Percentiles rank a stretch among this genome's conserved stretches.
These are phyloP conservation scores for Drosophila pruinosa DNA, from an alignment of 1,140 invertebrate species.

Conservation along the genomic window DNA sequence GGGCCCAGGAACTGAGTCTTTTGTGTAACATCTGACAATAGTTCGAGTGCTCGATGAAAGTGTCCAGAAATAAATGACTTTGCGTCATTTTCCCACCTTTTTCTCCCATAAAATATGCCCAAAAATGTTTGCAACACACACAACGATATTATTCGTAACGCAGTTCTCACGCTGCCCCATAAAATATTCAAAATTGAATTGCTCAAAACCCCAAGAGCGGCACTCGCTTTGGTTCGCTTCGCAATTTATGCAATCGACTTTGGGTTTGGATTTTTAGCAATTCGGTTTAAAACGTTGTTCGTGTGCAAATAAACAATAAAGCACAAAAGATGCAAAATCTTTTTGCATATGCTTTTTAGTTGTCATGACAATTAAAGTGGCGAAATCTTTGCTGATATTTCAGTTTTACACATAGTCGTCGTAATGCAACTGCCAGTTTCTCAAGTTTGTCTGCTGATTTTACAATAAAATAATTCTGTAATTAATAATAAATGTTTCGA, in stretches of 20 bases:
- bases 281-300: constrained; percentile 18
- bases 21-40: constrained; percentile 35
- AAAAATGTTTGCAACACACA: constrained; percentile 45
- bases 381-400: constrained; percentile 60
- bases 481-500: constrained; percentile 9
- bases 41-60: constrained; percentile 28
- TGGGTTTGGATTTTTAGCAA: background rate
- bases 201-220: constrained; percentile 20
- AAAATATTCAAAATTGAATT: constrained; percentile 74
- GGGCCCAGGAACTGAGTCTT: constrained; percentile 18
- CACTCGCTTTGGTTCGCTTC: constrained; percentile 24
- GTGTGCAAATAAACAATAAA: constrained; percentile 33
- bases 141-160: too few relatives aligned
- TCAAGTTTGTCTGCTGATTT: constrained; percentile 1
- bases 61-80: constrained; percentile 3
- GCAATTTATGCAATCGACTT: constrained; percentile 41
- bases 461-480: constrained; percentile 3
- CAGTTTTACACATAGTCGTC: constrained; percentile 38
- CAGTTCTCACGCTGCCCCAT: constrained; percentile 62
- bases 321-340: constrained; percentile 4
- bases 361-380: constrained; percentile 66
- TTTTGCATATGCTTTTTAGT: constrained; percentile 26
- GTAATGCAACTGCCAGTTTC: constrained; percentile 8
- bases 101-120: constrained; percentile 7
- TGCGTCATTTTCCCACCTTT: constrained; percentile 42